phyloP scores from a whole-genome alignment of 2,888 invertebrate species.

The Chrysodeixis includens region DNA sequence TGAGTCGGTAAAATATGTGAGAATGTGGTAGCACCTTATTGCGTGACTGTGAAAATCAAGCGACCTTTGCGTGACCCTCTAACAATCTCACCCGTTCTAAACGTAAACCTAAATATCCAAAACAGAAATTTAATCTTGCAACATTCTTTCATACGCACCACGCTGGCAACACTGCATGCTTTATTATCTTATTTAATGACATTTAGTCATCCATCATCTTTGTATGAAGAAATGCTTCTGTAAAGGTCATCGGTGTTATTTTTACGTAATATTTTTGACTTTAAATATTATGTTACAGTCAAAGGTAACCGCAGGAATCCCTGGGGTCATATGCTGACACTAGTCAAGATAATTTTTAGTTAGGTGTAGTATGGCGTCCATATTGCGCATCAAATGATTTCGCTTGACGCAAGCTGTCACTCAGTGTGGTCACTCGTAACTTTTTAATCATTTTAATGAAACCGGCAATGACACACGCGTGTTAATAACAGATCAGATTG shows the following conservation, averaged over 20 bases:
- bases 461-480: conserved; percentile 16
- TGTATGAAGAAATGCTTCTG: conserved; percentile 45
- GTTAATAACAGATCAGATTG: neutral
- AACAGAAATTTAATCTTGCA: neutral
- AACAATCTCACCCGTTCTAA: conserved; percentile 19
- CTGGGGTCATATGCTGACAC: neutral
- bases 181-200: conserved; percentile 24
- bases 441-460: conserved; percentile 16
- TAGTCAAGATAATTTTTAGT: conserved; percentile 1
- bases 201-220: conserved; percentile 43
- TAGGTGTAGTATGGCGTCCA: conserved; percentile 3
- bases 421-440: conserved; percentile 20
- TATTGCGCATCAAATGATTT: neutral
- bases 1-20: conserved; percentile 25
- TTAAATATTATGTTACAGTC: conserved; percentile 23
- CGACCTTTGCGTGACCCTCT: conserved; percentile 31
- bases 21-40: conserved; percentile 37
- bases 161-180: neutral
- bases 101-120: conserved; percentile 2
- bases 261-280: conserved; percentile 29
- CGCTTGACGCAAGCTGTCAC: conserved; percentile 15
- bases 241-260: conserved; percentile 56
- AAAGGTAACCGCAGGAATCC: conserved; percentile 7
- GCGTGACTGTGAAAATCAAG: conserved; percentile 26
- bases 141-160: neutral